Evolutionary conservation across 1,140 invertebrate species (phyloP).

Genomic region (Euura saliciscinereae): DNA sequence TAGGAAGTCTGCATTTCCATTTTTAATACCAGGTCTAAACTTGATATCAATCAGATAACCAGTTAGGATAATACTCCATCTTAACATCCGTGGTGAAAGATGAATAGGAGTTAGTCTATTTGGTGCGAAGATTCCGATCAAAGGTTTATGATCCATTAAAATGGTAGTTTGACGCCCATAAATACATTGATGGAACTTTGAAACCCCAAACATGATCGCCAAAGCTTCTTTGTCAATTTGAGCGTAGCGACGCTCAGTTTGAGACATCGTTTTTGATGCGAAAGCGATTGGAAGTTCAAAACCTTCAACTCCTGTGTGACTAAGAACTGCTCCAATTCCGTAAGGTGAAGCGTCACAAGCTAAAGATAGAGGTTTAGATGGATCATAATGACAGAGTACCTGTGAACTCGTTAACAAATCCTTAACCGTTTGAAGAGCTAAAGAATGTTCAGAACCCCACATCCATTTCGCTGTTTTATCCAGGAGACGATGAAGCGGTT

Average conservation of each 20-base stretch:
- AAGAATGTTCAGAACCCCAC: no score
- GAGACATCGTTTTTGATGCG: slow-evolving; percentile 13
- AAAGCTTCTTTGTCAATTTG: slow-evolving; percentile 59
- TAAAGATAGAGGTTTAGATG: no score
- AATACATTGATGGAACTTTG: slow-evolving; percentile 42
- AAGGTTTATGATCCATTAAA: slow-evolving; percentile 57
- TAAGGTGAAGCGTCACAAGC: no score
- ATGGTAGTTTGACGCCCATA: slow-evolving; percentile 47
- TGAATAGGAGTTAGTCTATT: slow-evolving; percentile 42
- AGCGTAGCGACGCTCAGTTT: slow-evolving; percentile 53
- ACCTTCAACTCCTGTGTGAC: slow-evolving; percentile 18
- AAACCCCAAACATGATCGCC: slow-evolving; percentile 24
- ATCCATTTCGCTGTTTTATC: no score
- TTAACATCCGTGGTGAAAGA: slow-evolving; percentile 33
- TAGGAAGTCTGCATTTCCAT: slow-evolving; percentile 37
- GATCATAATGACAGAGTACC: slow-evolving; percentile 30
- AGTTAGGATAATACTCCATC: slow-evolving; percentile 33
- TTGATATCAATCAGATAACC: slow-evolving; percentile 35
- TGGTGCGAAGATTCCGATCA: slow-evolving; percentile 51
- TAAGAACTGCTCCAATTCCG: no score
- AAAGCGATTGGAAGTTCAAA: slow-evolving; percentile 37
- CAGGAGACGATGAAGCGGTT: no score
- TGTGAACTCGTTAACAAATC: not conserved
- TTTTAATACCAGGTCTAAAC: slow-evolving; percentile 36
- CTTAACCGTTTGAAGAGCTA: no score